phyloP scores from a whole-genome alignment of 2,797 vertebrate genomes.

The Carcharodon carcharias region DNA sequence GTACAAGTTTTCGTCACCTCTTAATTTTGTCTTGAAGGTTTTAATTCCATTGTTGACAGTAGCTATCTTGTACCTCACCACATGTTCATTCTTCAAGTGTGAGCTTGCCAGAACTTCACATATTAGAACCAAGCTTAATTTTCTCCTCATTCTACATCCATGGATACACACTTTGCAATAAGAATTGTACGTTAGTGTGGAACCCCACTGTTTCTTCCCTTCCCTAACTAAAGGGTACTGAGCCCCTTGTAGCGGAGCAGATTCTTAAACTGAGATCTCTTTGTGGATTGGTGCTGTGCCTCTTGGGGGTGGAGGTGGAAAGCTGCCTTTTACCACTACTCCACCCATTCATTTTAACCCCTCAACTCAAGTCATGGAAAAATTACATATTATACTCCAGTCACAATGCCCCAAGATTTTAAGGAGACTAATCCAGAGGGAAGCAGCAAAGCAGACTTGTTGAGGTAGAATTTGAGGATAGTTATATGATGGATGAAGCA shows the following conservation, averaged over 20 bases:
- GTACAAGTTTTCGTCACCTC: not conserved
- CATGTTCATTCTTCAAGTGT: not conserved
- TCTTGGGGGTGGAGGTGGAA: no score
- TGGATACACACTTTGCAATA: not conserved
- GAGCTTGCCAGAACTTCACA: not conserved
- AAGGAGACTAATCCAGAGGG: no score
- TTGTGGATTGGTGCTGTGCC: not conserved
- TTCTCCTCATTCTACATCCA: not conserved
- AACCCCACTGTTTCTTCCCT: not conserved
- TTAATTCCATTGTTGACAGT: not conserved
- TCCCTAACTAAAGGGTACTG: not conserved
- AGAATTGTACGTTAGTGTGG: not conserved
- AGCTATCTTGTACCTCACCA: not conserved
- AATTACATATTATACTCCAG: no score
- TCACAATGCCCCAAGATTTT: no score
- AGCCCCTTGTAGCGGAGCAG: not conserved
- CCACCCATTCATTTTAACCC: no score
- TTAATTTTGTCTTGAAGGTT: not conserved
- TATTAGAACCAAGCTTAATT: not conserved
- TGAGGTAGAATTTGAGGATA: no score
- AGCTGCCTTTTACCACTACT: no score
- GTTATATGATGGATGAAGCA: no score
- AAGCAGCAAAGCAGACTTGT: no score
- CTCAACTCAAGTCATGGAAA: no score
- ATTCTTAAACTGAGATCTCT: not conserved